A percentile compares a stretch with the other conserved stretches of the same genome.
Conservation (phyloP, 2,888 invertebrate genomes). For the Drosophila niveifrons region DNA sequence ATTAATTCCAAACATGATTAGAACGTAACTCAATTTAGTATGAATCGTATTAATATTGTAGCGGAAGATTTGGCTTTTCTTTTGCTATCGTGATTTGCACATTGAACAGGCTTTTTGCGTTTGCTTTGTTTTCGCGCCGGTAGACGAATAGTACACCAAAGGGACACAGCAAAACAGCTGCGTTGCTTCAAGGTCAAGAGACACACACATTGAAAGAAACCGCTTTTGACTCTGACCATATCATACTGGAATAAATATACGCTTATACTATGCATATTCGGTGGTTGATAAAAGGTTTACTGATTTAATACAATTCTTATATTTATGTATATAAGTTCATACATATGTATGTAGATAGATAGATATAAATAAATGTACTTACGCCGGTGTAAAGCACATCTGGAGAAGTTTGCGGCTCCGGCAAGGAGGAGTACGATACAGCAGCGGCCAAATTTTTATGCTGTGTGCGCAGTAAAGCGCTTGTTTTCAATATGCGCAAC, state of each 20-base stretch:
- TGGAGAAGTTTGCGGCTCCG: conserved; percentile 89
- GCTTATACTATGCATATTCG: neutral
- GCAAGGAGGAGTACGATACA: conserved; percentile 86
- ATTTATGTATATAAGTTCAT: neutral
- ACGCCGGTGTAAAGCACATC: conserved; percentile 92
- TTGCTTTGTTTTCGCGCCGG: neutral
- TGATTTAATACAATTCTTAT: neutral
- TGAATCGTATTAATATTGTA: conserved; percentile 11
- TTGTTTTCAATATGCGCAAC: conserved; percentile 76
- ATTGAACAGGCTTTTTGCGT: neutral
- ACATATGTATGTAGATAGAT: neutral
- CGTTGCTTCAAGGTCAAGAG: conserved; percentile 47
- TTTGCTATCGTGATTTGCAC: conserved; percentile 13
- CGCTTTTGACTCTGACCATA: neutral
- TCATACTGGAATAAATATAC: conserved; percentile 4
- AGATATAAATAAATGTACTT: conserved; percentile 83
- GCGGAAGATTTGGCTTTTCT: conserved; percentile 2
- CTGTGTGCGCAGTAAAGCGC: conserved; percentile 60
- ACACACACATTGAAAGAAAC: neutral
- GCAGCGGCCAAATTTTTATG: conserved; percentile 59
- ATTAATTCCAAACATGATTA: conserved; percentile 26
- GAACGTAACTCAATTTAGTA: conserved; percentile 8
- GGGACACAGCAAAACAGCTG: conserved; percentile 26
- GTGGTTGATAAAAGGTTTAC: conserved; percentile 15
- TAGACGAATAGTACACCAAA: conserved; percentile 5